Evolutionary conservation across 2,888 invertebrate species (phyloP).

Genomic region (Rhingia rostrata): DNA sequence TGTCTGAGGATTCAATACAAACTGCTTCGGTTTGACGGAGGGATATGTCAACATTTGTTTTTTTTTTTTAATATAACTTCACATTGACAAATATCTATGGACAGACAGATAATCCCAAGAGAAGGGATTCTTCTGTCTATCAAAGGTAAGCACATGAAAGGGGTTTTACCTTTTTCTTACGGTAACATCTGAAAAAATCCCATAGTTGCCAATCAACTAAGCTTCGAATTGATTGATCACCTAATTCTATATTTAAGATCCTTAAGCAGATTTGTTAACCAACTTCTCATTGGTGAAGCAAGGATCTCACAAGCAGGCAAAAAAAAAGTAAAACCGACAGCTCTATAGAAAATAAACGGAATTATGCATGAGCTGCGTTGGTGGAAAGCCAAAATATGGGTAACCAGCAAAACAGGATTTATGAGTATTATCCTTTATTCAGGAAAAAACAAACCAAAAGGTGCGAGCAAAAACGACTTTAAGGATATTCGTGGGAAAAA

Average conservation of each 20-base stretch:
- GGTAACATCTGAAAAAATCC: neutral
- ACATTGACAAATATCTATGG: too few species aligned
- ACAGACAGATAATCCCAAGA: too few species aligned
- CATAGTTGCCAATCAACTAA: neutral
- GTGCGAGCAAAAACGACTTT: neutral
- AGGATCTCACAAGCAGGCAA: neutral
- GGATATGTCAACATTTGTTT: too few species aligned
- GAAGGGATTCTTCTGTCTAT: too few species aligned
- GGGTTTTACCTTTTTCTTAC: neutral
- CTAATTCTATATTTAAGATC: neutral
- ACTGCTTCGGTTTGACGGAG: too few species aligned
- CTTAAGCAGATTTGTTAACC: neutral
- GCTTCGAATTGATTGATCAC: slow-evolving; percentile 54
- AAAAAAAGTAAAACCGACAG: neutral
- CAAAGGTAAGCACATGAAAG: too few species aligned
- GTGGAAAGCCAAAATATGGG: slow-evolving; percentile 1
- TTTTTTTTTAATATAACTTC: too few species aligned
- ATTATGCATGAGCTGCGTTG: slow-evolving; percentile 15
- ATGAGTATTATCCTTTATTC: slow-evolving; percentile 41
- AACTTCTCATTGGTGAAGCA: neutral
- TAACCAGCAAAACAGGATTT: slow-evolving; percentile 25
- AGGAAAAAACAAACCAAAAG: neutral
- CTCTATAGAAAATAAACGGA: neutral
- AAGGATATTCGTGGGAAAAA: neutral
- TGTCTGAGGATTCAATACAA: too few species aligned